Base-by-base conservation (phyloP, 2,113 vertebrate genomes). In the Galemys pyrenaicus region DNA sequence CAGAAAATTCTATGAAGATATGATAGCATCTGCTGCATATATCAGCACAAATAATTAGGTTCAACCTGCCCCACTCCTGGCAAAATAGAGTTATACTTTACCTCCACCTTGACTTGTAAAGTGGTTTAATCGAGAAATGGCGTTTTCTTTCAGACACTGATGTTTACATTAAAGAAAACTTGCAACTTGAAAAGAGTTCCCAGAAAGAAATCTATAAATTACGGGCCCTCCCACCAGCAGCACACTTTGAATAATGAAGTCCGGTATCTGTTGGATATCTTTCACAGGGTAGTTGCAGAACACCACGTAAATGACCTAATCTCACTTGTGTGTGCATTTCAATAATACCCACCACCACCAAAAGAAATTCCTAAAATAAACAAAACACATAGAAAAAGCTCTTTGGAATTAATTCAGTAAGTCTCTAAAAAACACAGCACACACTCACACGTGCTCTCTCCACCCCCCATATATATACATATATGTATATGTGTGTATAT, bases 201-300 rank as follows among this genome's bases (percentile, higher is more conserved):
- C 26, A 46, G 51, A 79, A 91, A 79, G 16, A 65, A 83, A 71
- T 70, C 11, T 62, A n/a, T 30, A 75, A 91, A 84, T 32, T 32
- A 19, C 2, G 91, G 13, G 30, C 2, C 84, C 30, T 86, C 56
- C 64, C 89, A 93, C 79, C 88, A 79, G 1, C 30, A 93, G 83
- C 83, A 94, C 0, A 84, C 65, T 58, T 91, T 96, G 94, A 88
- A 92, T 49, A 44, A 94, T 75, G 95, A 95, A 96, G 89, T 95
- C 54, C 91, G 39, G 83, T 60, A 89, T 97, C 80, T 83, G 58
- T 6, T 70, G n/a, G 75, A n/a, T 89, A 92, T 84, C 71, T 35
- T 93, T 97, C 94, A 96, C 89, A 96, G 87, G 5, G 6, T 9
- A 95, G 87, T 30, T 95, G 89, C 56, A 8, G 8, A 70, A 83